Conservation (phyloP, 2,797 vertebrate species). For the Falco concolor region DNA sequence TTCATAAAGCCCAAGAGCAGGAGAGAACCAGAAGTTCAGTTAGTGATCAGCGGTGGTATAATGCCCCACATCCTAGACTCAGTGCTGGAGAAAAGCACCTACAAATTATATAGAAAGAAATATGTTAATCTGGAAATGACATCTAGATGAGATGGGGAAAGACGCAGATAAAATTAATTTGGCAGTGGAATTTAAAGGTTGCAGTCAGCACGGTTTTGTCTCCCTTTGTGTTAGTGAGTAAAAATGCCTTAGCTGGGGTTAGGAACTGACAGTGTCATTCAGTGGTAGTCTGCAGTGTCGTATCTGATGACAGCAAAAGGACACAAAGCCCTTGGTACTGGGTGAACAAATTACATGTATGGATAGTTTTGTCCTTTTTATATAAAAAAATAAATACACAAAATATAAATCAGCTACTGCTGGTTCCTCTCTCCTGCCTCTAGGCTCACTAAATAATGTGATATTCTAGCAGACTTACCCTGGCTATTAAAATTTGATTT, state of each 20-base stretch:
- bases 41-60: no score
- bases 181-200: neutral
- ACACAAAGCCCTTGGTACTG: neutral
- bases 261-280: neutral
- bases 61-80: neutral
- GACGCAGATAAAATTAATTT: neutral
- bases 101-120: neutral
- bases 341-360: neutral
- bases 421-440: neutral
- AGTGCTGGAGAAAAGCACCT: neutral
- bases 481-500: neutral
- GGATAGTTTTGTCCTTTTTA: neutral
- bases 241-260: neutral
- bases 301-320: neutral
- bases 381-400: neutral
- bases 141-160: neutral
- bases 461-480: neutral
- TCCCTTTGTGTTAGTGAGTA: neutral
- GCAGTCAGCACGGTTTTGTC: neutral
- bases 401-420: neutral
- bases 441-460: neutral
- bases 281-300: neutral
- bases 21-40: neutral
- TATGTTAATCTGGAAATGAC: neutral
- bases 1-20: neutral